Percentiles rank a stretch among this genome's conserved stretches.
phyloP scores from a whole-genome alignment of 2,797 vertebrate species.

The Apogon hyalosoma region DNA sequence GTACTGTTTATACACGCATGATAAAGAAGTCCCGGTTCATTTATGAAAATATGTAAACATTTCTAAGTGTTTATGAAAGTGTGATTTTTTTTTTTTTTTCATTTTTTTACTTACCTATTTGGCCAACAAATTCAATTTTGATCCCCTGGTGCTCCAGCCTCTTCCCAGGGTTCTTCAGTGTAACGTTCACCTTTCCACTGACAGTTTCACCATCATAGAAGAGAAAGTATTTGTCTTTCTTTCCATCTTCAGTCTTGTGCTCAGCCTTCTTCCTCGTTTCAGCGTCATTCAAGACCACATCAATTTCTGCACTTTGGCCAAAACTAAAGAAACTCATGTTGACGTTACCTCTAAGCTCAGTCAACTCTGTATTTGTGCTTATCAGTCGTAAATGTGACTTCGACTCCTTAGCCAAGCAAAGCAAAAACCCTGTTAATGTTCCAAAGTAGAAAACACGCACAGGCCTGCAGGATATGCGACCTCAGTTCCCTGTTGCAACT shows the following conservation, averaged over 20 bases:
- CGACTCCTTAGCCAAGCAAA: constrained; percentile 15
- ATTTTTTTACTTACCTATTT: constrained; percentile 89
- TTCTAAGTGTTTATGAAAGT: not conserved
- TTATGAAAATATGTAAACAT: not conserved
- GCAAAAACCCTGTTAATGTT: constrained; percentile 13
- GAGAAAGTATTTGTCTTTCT: constrained; percentile 96
- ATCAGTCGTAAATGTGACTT: not conserved
- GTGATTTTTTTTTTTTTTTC: not conserved
- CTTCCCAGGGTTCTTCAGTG: constrained; percentile 94
- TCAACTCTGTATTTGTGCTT: constrained; percentile 11
- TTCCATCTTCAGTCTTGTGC: constrained; percentile 95
- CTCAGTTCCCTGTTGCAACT: constrained; percentile 6
- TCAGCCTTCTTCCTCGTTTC: constrained; percentile 94
- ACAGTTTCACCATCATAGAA: constrained; percentile 98
- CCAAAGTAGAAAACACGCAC: constrained; percentile 40
- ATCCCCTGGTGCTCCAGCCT: constrained; percentile 97
- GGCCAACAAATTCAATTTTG: constrained; percentile 97
- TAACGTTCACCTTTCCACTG: constrained; percentile 93
- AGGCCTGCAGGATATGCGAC: constrained; percentile 45
- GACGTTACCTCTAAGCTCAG: constrained; percentile 13
- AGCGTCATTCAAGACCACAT: constrained; percentile 91
- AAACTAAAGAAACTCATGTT: constrained; percentile 96
- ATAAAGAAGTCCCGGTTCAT: not conserved
- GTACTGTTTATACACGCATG: not conserved
- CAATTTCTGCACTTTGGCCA: constrained; percentile 94